Conservation (phyloP, 2,888 invertebrate species). For the Apodemia zela region DNA sequence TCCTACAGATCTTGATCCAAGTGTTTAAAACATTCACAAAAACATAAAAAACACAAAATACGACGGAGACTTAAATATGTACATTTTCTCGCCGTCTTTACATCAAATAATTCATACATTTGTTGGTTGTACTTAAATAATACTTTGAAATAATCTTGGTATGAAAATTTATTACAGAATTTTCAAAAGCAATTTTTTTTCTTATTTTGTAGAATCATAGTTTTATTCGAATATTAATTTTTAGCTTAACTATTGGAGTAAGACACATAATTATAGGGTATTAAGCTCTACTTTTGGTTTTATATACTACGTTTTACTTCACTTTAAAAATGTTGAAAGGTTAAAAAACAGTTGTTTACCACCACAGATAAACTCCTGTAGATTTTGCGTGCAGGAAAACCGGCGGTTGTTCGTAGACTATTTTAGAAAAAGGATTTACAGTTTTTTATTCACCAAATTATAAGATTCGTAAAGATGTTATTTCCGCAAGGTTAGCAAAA, state of each 20-base stretch:
- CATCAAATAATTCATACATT: not conserved
- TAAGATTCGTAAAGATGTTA: no score
- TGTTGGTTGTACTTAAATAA: not conserved
- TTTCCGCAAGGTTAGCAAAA: no score
- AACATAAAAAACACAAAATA: not conserved
- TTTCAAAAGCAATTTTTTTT: not conserved
- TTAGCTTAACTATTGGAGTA: constrained; percentile 2
- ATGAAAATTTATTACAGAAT: not conserved
- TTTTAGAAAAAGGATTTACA: no score
- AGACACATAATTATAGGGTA: constrained; percentile 3
- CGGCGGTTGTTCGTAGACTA: not conserved
- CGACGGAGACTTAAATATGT: not conserved
- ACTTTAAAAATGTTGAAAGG: not conserved
- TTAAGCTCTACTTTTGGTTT: constrained; percentile 10
- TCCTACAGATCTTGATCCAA: not conserved
- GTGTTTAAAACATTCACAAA: not conserved
- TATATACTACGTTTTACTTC: not conserved
- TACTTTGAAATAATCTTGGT: no score
- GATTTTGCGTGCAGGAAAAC: not conserved
- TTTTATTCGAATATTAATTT: not conserved
- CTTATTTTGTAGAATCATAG: not conserved
- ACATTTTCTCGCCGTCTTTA: not conserved
- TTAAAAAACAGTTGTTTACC: not conserved
- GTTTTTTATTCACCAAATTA: no score
- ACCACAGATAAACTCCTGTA: not conserved